A percentile compares a stretch with the other conserved stretches of the same genome.
These are phyloP conservation scores for Reticulitermes lucifugus DNA, from an alignment of 2,888 invertebrate species.

Conservation along the genomic window DNA sequence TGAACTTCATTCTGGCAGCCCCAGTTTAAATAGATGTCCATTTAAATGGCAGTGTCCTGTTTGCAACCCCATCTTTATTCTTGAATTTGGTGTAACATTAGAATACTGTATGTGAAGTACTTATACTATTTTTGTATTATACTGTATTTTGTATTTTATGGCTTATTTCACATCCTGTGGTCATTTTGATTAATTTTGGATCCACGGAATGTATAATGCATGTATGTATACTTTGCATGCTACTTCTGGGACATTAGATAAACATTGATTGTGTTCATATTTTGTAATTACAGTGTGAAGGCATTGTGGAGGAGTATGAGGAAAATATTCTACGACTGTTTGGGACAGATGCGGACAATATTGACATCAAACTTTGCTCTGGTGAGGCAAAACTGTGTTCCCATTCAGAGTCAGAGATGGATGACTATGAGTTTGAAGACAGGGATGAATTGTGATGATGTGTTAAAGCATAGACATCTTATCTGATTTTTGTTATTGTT, in stretches of 20 bases:
- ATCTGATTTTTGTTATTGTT: neutral
- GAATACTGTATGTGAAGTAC: too few species aligned
- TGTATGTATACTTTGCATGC: neutral
- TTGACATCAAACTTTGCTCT: slow-evolving; percentile 68
- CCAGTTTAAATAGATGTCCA: too few species aligned
- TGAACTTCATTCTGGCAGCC: too few species aligned
- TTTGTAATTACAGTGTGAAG: slow-evolving; percentile 71
- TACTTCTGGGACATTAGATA: neutral
- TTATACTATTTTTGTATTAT: too few species aligned
- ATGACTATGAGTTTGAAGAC: slow-evolving; percentile 58
- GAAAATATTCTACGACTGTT: slow-evolving; percentile 74
- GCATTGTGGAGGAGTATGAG: slow-evolving; percentile 78
- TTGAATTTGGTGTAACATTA: too few species aligned
- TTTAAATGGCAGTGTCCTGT: too few species aligned
- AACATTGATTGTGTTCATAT: slow-evolving; percentile 24
- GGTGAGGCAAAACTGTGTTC: slow-evolving; percentile 65
- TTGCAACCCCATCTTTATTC: too few species aligned
- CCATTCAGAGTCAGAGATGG: slow-evolving; percentile 60
- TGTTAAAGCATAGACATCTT: neutral
- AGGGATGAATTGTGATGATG: slow-evolving; percentile 60
- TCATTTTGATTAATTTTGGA: too few species aligned
- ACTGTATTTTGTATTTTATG: too few species aligned
- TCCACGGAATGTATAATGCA: too few species aligned
- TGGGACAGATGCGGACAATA: slow-evolving; percentile 63
- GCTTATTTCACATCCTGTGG: too few species aligned